These are phyloP conservation scores for Coregonus clupeaformis DNA, from an alignment of 2,113 vertebrate species.

Conservation along the genomic window DNA sequence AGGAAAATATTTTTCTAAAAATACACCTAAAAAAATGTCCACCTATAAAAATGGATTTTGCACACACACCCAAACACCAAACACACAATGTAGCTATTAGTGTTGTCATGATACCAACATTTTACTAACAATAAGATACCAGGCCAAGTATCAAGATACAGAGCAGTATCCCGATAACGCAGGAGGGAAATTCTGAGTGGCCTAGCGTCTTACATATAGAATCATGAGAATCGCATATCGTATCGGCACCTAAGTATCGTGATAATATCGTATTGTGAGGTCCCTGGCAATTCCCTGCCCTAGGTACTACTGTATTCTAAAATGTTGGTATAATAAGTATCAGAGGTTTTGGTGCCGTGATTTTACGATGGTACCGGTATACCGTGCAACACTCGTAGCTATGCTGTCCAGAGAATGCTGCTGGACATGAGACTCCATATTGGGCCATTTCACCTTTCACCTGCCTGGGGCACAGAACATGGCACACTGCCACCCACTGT, in stretches of 20 bases:
- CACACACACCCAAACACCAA: slow-evolving; percentile 13
- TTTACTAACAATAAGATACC: slow-evolving; percentile 1
- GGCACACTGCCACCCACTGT: slow-evolving; percentile 1
- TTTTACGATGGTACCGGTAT: too few relatives aligned
- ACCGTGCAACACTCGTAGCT: too few relatives aligned
- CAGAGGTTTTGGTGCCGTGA: too few relatives aligned
- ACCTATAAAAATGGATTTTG: slow-evolving; percentile 16
- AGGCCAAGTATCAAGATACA: background rate
- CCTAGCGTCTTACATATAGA: too few relatives aligned
- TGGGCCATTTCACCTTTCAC: background rate
- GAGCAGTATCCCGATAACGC: background rate
- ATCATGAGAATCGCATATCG: background rate
- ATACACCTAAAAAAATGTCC: background rate
- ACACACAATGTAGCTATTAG: background rate
- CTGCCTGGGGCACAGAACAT: slow-evolving; percentile 13
- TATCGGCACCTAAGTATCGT: background rate
- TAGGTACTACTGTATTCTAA: too few relatives aligned
- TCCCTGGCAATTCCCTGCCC: too few relatives aligned
- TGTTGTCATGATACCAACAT: background rate
- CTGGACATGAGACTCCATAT: background rate
- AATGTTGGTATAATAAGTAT: too few relatives aligned
- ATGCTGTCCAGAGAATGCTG: background rate
- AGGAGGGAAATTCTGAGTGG: too few relatives aligned
- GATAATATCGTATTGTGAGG: too few relatives aligned
- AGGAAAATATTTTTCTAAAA: slow-evolving; percentile 19